Conservation (phyloP, 2,113 vertebrate genomes). For the Cettia cetti region DNA sequence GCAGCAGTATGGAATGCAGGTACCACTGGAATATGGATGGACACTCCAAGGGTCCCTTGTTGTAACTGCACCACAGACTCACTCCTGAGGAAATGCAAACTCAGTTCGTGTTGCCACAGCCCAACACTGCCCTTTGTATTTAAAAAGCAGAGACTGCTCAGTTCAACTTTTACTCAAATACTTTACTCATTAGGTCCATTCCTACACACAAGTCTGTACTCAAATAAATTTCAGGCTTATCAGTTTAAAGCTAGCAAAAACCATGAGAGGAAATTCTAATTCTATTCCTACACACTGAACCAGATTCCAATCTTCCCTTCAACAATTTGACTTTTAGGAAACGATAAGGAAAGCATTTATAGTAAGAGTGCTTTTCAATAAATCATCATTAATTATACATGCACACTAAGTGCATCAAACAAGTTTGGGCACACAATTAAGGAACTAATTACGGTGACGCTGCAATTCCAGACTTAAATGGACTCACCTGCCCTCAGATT, state of each 20-base stretch:
- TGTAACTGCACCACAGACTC: background rate
- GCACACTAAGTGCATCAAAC: background rate
- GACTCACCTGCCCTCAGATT: background rate
- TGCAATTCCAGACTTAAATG: constrained; percentile 24
- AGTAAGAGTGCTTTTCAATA: constrained; percentile 41
- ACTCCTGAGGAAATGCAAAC: background rate
- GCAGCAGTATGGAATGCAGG: background rate
- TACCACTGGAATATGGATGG: background rate
- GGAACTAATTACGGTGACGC: constrained; percentile 56
- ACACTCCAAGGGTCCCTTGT: background rate
- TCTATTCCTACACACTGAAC: background rate
- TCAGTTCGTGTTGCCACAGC: background rate
- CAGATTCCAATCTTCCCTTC: constrained; percentile 2
- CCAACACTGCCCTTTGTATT: background rate
- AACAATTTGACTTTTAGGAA: constrained; percentile 36
- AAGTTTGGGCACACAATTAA: constrained; percentile 53
- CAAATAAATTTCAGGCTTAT: background rate
- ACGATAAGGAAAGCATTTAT: constrained; percentile 12
- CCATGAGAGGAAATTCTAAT: background rate
- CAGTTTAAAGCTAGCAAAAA: background rate
- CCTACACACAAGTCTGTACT: background rate
- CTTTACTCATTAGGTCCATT: background rate
- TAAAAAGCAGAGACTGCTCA: background rate
- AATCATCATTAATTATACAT: constrained; percentile 62
- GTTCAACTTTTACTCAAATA: background rate